Evolutionary conservation across 2,888 invertebrate species (phyloP), one percentile per base, ranked within the genome.

Genomic region (Mycalesis mineus): DNA sequence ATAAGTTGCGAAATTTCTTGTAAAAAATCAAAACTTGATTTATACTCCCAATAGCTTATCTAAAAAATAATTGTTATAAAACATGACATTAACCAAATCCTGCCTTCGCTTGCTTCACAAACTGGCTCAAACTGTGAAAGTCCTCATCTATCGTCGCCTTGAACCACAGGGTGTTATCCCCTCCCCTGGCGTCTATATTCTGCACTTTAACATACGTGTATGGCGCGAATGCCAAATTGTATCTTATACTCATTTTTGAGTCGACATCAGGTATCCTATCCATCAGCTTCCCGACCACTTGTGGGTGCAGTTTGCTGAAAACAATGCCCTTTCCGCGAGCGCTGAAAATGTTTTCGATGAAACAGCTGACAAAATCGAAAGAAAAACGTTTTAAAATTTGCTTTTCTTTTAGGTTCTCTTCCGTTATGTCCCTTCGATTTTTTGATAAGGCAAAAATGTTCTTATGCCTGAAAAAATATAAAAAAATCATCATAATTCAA

Each of bases 401-500:
- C 45, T 77, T 74, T 33, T 78, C 74, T 11, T 76, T 70, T 0
- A 60, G 33, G 45, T 61, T 63, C 22, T 75, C 67, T 42, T 75
- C 70, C 7, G 66, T 63, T n/a, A 65, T 62, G 7, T 70, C 70
- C 41, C 70, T 68, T 8, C 72, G 65, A 13, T 72, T 66, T 65
- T 75, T 74, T 65, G 74, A 63, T 2, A 59, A 55, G 9, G 65
- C 55, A 64, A 82, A 74, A 39, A 83, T 76, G 62, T 77, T 74
- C 62, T 78, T 80, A 72, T 85, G 86, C 62, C 88, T 88, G 77
- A 4, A 68, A 71, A n/a, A n/a, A n/a, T n/a, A n/a, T n/a, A n/a
- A n/a, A n/a, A n/a, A n/a, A n/a, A n/a, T n/a, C n/a, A n/a, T n/a
- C n/a, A n/a, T n/a, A n/a, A n/a, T n/a, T n/a, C n/a, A n/a, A n/a